Evolutionary conservation across 1,140 invertebrate genomes (phyloP), one percentile per base, ranked within the genome.

Genomic region (Phymastichus coffea): DNA sequence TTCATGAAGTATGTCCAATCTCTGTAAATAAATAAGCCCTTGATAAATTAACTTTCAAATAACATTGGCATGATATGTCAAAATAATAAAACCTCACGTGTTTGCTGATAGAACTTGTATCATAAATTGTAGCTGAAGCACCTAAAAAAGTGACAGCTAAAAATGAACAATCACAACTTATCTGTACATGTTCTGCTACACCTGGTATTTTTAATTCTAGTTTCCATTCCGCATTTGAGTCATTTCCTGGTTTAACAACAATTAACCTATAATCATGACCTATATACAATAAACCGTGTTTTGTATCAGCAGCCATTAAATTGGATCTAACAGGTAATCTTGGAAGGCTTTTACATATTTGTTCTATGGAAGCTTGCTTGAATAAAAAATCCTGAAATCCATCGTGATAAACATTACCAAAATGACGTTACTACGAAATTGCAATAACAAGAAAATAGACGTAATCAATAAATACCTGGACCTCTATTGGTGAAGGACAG

Each of bases 301-400:
- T 77, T 23, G 54, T 68, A 66, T 80, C 78, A 6, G 68, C 54
- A 38, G 63, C 67, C 19, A 78, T 53, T 4, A 78, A 66, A 64
- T 63, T 78, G 26, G 71, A 75, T 38, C 64, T 65, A 41, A 20
- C 25, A 10, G 70, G 70, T 48, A 69, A 53, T 15, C 59, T 57
- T 40, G 47, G 56, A 43, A 72, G 70, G 40, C 57, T 65, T 26
- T 78, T 68, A 44, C 69, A 73, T 63, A 79, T 60, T 63, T 76
- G 69, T 23, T 17, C 59, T 3, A 46, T 61, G 20, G 52, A 52
- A 17, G 66, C 63, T 47, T 78, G 67, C 62, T 78, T 78, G 43
- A 80, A 79, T 57, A 69, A 57, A 61, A 80, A 74, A 57, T 78
- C 76, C 77, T 80, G 54, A 22, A 71, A 72, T n/a, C n/a, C n/a